A percentile compares a stretch with the other conserved stretches of the same genome.
Evolutionary conservation across 2,113 vertebrate species (phyloP).

Genomic region (Chaetodon auriga): DNA sequence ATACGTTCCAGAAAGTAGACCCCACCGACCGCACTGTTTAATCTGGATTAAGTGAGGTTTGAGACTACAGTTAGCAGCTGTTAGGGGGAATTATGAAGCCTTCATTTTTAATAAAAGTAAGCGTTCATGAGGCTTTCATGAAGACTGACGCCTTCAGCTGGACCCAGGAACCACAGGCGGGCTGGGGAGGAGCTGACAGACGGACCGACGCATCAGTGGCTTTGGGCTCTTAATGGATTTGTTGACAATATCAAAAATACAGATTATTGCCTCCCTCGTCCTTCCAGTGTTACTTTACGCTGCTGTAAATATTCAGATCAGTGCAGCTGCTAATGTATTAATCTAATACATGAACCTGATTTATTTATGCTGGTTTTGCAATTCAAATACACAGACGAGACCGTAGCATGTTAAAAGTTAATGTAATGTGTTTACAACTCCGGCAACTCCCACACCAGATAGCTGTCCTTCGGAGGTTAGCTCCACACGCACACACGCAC

Average conservation of each 20-base stretch:
- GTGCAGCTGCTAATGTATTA: constrained; percentile 14
- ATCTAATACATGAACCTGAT: constrained; percentile 41
- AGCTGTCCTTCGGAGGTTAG: neutral
- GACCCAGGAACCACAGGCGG: too few relatives aligned
- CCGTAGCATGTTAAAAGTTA: constrained; percentile 13
- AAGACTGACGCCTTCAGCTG: neutral
- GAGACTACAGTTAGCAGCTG: neutral
- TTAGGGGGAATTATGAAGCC: neutral
- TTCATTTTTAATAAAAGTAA: neutral
- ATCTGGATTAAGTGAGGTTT: neutral
- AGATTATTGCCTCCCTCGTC: neutral
- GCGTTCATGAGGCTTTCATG: neutral
- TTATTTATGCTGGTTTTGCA: constrained; percentile 45
- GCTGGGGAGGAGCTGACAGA: too few relatives aligned
- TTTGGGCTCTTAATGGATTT: constrained; percentile 3
- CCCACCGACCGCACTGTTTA: neutral
- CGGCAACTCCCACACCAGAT: neutral
- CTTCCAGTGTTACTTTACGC: constrained; percentile 11
- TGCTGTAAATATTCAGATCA: constrained; percentile 35
- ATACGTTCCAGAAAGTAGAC: too few relatives aligned
- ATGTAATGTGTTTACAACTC: neutral
- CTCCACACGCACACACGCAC: neutral
- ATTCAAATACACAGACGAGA: constrained; percentile 5
- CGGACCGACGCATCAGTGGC: neutral
- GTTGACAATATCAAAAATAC: constrained; percentile 11